Base-by-base conservation (phyloP, 2,797 vertebrate species). In the Poecile montanus region DNA sequence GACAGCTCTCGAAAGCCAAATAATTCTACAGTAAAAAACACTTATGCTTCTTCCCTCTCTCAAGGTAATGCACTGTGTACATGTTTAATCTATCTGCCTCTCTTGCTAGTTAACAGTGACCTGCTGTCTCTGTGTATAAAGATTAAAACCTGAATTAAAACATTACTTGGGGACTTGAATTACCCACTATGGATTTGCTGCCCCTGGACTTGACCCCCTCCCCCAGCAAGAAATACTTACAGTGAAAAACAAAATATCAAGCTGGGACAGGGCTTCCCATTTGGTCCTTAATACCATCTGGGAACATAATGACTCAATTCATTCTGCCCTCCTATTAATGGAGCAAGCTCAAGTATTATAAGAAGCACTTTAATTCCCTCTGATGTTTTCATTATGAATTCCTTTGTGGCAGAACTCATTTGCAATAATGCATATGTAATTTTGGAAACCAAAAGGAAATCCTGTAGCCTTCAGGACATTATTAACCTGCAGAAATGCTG, bases 401-500 rank as follows among this genome's bases (percentile, higher is more conserved):
- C 96, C 93, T 97, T 94, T 95, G 95, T 95, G 95, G 92, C 65
- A 95, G 90, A 97, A 95, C 79, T 97, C 87, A 97, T 97, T 98
- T 98, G 95, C 93, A 97, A 97, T 95, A 97, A 97, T 96, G 95
- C 93, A 95, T 95, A 96, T 93, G 88, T 96, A 96, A 97, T 97
- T 96, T 94, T 91, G 63, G 73, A 97, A 96, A 91, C 78, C 62
- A 88, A 97, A 96, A 96, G 90, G 68, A 97, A 97, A 97, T 93
- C 84, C 87, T 96, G 88, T 48, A 88, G 89, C 95, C 93, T 97
- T 95, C 96, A 94, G 82, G 87, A 97, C 75, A 93, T 85, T 93
- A 96, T 97, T 97, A 97, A 97, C 88, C 96, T 91, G 75, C 36
- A 96, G 81, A 96, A 98, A 94, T 73, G 82, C 87, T 95, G 92